Evolutionary conservation across 2,888 invertebrate species (phyloP).

Genomic region (Molanna angustata): DNA sequence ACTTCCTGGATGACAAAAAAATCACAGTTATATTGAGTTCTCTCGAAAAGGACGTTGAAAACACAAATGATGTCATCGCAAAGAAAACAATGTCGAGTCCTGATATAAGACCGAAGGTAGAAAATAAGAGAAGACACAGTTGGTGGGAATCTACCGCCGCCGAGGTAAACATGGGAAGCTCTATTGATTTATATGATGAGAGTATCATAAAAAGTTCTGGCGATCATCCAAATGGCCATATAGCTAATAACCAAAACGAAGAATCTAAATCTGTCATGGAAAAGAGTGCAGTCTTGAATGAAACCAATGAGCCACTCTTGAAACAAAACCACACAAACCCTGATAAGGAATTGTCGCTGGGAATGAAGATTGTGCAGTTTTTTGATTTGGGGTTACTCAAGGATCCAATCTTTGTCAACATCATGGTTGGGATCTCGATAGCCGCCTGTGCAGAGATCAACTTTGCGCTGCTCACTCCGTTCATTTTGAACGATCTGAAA

Average conservation of each 20-base stretch:
- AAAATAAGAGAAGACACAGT: constrained; percentile 44
- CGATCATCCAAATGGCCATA: constrained; percentile 3
- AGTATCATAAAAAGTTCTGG: background rate
- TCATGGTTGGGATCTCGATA: constrained; percentile 64
- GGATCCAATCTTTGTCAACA: constrained; percentile 66
- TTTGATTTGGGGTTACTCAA: constrained; percentile 65
- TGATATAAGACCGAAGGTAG: constrained; percentile 42
- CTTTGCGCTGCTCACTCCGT: constrained; percentile 64
- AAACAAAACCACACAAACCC: constrained; percentile 33
- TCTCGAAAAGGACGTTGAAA: constrained; percentile 33
- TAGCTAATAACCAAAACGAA: background rate
- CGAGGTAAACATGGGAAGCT: constrained; percentile 60
- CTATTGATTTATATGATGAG: constrained; percentile 57
- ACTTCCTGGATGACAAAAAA: constrained; percentile 28
- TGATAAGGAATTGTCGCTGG: constrained; percentile 35
- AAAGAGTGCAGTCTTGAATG: too few species aligned
- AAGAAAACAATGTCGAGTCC: constrained; percentile 45
- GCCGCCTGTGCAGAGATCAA: constrained; percentile 69
- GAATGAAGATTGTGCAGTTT: constrained; percentile 47
- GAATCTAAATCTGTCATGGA: background rate
- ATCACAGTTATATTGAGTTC: constrained; percentile 40
- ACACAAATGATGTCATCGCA: background rate
- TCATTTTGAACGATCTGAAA: constrained; percentile 62
- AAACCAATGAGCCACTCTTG: constrained; percentile 12
- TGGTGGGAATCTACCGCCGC: constrained; percentile 56